phyloP scores from a whole-genome alignment of 2,888 invertebrate species.

The Hanleya hanleyi region DNA sequence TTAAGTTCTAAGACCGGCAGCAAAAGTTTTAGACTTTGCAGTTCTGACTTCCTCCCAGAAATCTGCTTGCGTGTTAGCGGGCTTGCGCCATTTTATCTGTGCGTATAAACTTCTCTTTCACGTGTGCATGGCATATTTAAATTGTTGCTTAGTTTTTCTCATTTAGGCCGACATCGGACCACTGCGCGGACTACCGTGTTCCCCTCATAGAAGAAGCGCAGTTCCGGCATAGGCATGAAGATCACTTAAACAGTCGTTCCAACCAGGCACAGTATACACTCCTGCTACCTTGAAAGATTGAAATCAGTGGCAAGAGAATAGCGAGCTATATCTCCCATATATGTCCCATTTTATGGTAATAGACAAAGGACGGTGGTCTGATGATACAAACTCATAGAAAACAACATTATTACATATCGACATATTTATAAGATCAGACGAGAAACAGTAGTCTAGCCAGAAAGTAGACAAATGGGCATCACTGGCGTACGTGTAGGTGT shows the following conservation, averaged over 20 bases:
- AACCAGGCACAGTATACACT: not conserved
- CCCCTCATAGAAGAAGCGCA: not conserved
- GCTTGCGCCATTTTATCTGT: too few species aligned
- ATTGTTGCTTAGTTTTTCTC: too few species aligned
- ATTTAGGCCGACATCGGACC: too few species aligned
- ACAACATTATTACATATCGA: not conserved
- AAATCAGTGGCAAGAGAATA: too few species aligned
- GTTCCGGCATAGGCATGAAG: not conserved
- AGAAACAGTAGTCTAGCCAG: not conserved
- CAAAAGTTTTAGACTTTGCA: too few species aligned
- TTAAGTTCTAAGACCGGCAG: too few species aligned
- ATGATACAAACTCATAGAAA: not conserved
- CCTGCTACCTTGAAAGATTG: not conserved
- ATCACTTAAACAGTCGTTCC: not conserved
- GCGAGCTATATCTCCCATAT: too few species aligned
- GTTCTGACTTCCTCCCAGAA: too few species aligned
- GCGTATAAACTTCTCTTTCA: too few species aligned
- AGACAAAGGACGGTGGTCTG: not conserved
- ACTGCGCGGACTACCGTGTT: too few species aligned
- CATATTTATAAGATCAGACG: not conserved
- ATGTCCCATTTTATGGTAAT: not conserved
- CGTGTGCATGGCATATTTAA: too few species aligned
- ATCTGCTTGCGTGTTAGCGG: too few species aligned
- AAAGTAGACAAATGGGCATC: not conserved
- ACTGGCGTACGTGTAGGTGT: not conserved